Evolutionary conservation across 1,140 invertebrate genomes (phyloP).

Genomic region (Eriosoma lanigerum): DNA sequence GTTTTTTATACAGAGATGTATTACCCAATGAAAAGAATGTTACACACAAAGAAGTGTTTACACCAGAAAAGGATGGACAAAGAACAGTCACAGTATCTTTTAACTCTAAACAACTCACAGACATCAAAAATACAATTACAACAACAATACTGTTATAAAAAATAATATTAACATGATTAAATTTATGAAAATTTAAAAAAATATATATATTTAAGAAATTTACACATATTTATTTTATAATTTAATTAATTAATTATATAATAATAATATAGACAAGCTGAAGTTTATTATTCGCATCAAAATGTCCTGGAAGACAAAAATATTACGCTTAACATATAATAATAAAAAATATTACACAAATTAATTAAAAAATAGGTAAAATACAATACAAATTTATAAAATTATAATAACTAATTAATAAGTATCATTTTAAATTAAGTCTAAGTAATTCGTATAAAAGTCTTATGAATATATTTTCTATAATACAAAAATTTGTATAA

Average conservation of each 20-base stretch:
- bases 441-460: constrained; percentile 30
- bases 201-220: not conserved
- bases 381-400: not conserved
- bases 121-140: constrained; percentile 37
- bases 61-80: constrained; percentile 14
- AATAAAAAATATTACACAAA: not conserved
- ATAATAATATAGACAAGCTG: constrained; percentile 17
- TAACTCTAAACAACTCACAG: constrained; percentile 23
- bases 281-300: constrained; percentile 19
- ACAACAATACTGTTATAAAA: not conserved
- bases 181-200: too few species aligned
- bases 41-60: constrained; percentile 10
- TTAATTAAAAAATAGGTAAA: not conserved
- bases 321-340: not conserved
- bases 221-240: not conserved
- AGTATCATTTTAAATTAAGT: constrained; percentile 9
- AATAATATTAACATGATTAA: not conserved
- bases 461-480: constrained; percentile 5
- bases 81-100: constrained; percentile 27
- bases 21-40: constrained; percentile 25
- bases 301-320: constrained; percentile 12
- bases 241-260: not conserved
- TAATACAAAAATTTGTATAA: constrained; percentile 5
- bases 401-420: not conserved
- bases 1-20: constrained; percentile 5